These are phyloP conservation scores for Pelodiscus sinensis DNA, from an alignment of 2,113 vertebrate genomes.

Conservation along the genomic window DNA sequence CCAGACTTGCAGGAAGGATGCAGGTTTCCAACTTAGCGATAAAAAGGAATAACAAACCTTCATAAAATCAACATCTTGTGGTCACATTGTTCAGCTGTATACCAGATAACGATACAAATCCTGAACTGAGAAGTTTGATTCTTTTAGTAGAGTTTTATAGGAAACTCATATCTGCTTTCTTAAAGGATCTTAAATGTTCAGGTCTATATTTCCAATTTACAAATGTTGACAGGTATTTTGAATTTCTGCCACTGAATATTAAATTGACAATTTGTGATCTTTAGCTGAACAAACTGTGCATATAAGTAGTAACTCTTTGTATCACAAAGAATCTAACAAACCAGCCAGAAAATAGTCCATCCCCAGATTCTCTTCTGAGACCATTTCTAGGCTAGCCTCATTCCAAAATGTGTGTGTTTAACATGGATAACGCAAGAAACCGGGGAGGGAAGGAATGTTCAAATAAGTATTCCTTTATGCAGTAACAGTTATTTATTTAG, in stretches of 20 bases:
- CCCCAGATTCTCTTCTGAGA: constrained; percentile 83
- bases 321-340: constrained; percentile 79
- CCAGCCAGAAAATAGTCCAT: constrained; percentile 81
- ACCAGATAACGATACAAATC: background rate
- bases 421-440: constrained; percentile 80
- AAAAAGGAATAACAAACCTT: background rate
- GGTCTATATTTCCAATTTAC: constrained; percentile 28
- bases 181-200: constrained; percentile 24
- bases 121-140: background rate
- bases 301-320: constrained; percentile 78
- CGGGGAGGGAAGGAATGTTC: constrained; percentile 64
- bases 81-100: background rate
- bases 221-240: constrained; percentile 12
- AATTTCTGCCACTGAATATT: background rate
- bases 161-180: background rate
- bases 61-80: background rate
- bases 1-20: background rate
- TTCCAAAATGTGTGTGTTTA: constrained; percentile 82
- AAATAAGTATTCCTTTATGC: constrained; percentile 74
- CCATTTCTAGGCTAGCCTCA: constrained; percentile 77
- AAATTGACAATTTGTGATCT: background rate
- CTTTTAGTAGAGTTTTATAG: background rate
- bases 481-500: constrained; percentile 62
- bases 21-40: background rate
- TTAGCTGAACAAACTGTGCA: constrained; percentile 16